phyloP scores from a whole-genome alignment of 2,113 vertebrate species.

The Pelecanoides urinatrix region DNA sequence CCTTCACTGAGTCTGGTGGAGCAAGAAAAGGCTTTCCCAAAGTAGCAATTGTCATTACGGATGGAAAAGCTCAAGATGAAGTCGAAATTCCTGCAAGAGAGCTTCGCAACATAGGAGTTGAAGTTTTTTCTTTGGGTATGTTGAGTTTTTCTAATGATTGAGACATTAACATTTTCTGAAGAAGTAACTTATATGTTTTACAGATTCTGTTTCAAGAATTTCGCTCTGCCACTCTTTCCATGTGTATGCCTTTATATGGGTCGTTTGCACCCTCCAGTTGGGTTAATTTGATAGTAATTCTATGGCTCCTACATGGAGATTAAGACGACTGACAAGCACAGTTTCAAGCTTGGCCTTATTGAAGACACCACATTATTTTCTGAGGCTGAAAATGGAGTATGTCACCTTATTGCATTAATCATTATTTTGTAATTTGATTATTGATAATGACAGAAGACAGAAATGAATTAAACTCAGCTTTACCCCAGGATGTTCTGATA shows the following conservation, averaged over 20 bases:
- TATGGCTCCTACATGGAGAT: background rate
- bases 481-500: background rate
- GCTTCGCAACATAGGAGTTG: slow-evolving; percentile 86
- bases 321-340: background rate
- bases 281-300: background rate
- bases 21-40: slow-evolving; percentile 89
- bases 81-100: slow-evolving; percentile 84
- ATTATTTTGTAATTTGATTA: background rate
- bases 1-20: slow-evolving; percentile 84
- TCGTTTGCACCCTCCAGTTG: background rate
- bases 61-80: slow-evolving; percentile 88
- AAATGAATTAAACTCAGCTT: background rate
- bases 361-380: background rate
- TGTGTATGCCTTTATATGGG: background rate
- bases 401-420: background rate
- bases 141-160: background rate
- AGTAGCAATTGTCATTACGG: slow-evolving; percentile 91
- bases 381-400: background rate
- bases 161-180: background rate
- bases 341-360: background rate
- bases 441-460: background rate
- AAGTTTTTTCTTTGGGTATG: slow-evolving; percentile 93
- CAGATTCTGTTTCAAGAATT: background rate
- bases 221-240: background rate
- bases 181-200: background rate